A percentile compares a stretch with the other conserved stretches of the same genome.
Evolutionary conservation across 1,140 invertebrate genomes (phyloP).

Genomic region (Steinernema feltiae): DNA sequence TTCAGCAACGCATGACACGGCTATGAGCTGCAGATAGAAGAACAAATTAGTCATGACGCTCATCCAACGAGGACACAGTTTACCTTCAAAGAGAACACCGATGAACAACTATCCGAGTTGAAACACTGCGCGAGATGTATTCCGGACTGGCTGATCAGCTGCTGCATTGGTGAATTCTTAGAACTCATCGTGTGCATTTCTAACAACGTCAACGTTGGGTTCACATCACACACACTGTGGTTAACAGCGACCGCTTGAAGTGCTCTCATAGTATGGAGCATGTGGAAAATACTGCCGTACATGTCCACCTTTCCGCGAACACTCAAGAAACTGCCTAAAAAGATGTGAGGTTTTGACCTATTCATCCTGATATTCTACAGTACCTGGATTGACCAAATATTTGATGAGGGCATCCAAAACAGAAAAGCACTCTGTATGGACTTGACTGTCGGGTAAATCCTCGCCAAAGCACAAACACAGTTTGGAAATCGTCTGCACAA

Average conservation of each 20-base stretch:
- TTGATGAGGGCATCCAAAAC: background rate
- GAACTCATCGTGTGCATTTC: background rate
- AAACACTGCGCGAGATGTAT: background rate
- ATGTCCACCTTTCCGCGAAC: background rate
- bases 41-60: background rate
- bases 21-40: background rate
- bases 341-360: background rate
- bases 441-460: background rate
- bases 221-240: background rate
- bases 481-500: background rate
- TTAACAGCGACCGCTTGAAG: background rate
- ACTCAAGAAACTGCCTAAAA: background rate
- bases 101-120: background rate
- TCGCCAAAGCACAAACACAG: background rate
- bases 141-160: background rate
- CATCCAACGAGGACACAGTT: background rate
- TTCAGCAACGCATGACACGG: background rate
- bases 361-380: background rate
- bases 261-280: background rate
- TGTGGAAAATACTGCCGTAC: background rate
- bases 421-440: background rate
- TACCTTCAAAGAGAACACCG: background rate
- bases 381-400: background rate
- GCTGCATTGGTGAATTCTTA: background rate
- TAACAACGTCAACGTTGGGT: background rate